Conservation (phyloP, 2,888 invertebrate species). For the Tetheella fluctuosa region DNA sequence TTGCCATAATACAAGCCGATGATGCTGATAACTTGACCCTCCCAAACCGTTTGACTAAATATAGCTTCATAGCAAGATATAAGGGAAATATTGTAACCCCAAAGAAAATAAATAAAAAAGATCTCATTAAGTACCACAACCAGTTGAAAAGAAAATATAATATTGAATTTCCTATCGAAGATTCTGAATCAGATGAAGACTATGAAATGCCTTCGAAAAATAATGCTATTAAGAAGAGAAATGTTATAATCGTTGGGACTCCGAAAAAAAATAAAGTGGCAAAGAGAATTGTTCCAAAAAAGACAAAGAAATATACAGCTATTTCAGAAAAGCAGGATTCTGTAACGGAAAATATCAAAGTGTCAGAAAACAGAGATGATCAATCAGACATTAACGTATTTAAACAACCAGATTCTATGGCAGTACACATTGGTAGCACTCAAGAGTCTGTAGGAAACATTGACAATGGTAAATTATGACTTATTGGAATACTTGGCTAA, state of each 20-base stretch:
- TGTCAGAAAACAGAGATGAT: conserved; percentile 10
- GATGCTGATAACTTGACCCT: conserved; percentile 64
- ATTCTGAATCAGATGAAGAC: conserved; percentile 51
- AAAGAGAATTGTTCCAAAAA: conserved; percentile 1
- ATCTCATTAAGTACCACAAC: conserved; percentile 53
- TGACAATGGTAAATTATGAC: conserved; percentile 46
- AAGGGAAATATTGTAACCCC: conserved; percentile 66
- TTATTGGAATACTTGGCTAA: not conserved
- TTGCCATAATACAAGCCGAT: conserved; percentile 66
- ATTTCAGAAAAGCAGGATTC: conserved; percentile 20
- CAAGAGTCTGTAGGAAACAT: conserved; percentile 32
- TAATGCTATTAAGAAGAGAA: conserved; percentile 28
- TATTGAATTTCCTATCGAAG: conserved; percentile 56
- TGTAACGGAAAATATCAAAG: not conserved
- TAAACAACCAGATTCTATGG: conserved; percentile 49
- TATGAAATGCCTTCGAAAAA: conserved; percentile 16
- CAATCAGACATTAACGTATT: conserved; percentile 17
- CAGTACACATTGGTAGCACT: conserved; percentile 55
- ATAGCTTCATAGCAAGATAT: conserved; percentile 75
- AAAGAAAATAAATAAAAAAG: conserved; percentile 54
- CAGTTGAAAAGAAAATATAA: conserved; percentile 59
- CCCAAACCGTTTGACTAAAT: conserved; percentile 63
- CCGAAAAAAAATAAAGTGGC: conserved; percentile 35
- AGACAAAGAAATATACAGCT: conserved; percentile 8
- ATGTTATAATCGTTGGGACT: conserved; percentile 41